phyloP scores from a whole-genome alignment of 2,888 invertebrate genomes.

The Cantharis rustica region DNA sequence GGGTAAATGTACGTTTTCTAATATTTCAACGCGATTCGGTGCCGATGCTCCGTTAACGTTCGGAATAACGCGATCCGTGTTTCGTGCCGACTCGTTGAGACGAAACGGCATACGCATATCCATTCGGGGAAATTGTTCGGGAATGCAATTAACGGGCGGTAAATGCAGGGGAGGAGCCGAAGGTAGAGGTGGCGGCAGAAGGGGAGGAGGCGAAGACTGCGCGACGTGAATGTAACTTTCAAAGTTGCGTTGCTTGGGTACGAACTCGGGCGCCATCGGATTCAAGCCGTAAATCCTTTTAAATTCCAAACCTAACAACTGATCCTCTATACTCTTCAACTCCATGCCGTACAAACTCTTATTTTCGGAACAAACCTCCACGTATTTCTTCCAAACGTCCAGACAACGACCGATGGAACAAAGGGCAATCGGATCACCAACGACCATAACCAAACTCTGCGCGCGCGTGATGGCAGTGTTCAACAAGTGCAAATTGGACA shows the following conservation, averaged over 20 bases:
- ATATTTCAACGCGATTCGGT: slow-evolving; percentile 60
- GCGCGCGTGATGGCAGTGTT: slow-evolving; percentile 85
- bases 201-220: background rate
- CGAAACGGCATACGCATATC: background rate
- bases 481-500: slow-evolving; percentile 79
- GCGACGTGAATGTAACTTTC: slow-evolving; percentile 56
- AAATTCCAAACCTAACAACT: slow-evolving; percentile 74
- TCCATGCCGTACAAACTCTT: slow-evolving; percentile 74
- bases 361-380: slow-evolving; percentile 73
- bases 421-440: slow-evolving; percentile 82
- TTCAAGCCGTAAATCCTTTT: slow-evolving; percentile 79
- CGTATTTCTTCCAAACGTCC: slow-evolving; percentile 79
- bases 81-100: background rate
- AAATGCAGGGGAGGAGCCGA: slow-evolving; percentile 29
- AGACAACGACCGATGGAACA: slow-evolving; percentile 81
- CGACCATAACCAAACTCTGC: slow-evolving; percentile 80
- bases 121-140: background rate
- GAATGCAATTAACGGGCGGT: slow-evolving; percentile 20
- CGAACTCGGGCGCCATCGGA: slow-evolving; percentile 80
- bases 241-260: slow-evolving; percentile 65
- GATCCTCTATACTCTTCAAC: slow-evolving; percentile 68
- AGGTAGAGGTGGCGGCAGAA: slow-evolving; percentile 5
- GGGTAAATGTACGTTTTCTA: slow-evolving; percentile 64
- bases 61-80: background rate
- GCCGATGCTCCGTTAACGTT: background rate